Evolutionary conservation across 2,888 invertebrate species (phyloP).

Genomic region (Trichopoda pennipes): DNA sequence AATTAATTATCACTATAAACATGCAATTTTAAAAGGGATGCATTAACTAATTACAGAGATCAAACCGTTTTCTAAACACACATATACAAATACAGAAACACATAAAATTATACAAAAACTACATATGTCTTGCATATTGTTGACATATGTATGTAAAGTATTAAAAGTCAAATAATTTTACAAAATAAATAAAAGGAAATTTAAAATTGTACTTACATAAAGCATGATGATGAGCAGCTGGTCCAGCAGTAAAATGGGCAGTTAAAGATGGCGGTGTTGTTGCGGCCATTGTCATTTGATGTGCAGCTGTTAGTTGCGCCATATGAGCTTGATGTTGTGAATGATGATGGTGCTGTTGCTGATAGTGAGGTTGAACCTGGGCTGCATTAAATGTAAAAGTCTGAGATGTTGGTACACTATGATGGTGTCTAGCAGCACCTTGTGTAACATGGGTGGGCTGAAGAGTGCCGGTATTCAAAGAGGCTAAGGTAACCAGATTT

Average conservation of each 20-base stretch:
- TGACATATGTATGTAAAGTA: neutral
- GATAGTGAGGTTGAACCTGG: constrained; percentile 79
- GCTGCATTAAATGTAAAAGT: constrained; percentile 63
- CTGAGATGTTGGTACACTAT: constrained; percentile 56
- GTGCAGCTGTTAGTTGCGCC: constrained; percentile 75
- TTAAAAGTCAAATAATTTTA: neutral
- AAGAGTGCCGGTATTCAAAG: constrained; percentile 69
- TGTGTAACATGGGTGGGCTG: constrained; percentile 32
- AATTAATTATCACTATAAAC: constrained; percentile 28
- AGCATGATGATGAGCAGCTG: constrained; percentile 78
- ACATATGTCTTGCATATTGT: neutral
- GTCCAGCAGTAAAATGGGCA: constrained; percentile 65
- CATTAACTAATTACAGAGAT: constrained; percentile 23
- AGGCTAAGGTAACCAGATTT: constrained; percentile 90
- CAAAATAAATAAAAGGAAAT: neutral
- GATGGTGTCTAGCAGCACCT: constrained; percentile 75
- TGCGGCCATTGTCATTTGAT: constrained; percentile 82
- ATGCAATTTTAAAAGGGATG: constrained; percentile 29
- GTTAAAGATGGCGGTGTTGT: constrained; percentile 72
- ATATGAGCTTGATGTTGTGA: constrained; percentile 71
- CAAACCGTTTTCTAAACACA: neutral
- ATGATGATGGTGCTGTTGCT: constrained; percentile 71
- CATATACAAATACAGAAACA: constrained; percentile 15
- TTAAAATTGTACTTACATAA: constrained; percentile 79
- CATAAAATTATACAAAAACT: neutral